These are phyloP conservation scores for Pseudomugil tenellus DNA, from an alignment of 2,797 vertebrate genomes.

Conservation along the genomic window DNA sequence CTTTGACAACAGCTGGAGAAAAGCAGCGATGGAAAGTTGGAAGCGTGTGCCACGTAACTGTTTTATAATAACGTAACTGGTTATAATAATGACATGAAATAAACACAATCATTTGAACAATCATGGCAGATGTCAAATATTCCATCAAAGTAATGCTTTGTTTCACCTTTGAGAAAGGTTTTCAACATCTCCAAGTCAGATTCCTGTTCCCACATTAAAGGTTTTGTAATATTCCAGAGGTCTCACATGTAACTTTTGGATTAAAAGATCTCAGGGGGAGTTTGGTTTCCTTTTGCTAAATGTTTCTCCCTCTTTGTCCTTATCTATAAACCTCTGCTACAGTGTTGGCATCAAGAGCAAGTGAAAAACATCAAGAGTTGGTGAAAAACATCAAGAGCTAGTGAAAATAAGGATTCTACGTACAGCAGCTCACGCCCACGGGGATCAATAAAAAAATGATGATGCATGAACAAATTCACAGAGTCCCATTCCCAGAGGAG, in stretches of 20 bases:
- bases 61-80: too few species aligned
- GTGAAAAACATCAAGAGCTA: conserved; percentile 19
- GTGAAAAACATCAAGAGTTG: too few species aligned
- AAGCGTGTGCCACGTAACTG: background rate
- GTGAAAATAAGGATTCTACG: conserved; percentile 25
- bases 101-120: too few species aligned
- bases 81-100: too few species aligned
- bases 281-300: background rate
- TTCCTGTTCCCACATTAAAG: background rate
- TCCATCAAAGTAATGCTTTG: background rate
- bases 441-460: conserved; percentile 51
- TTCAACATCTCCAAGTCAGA: too few species aligned
- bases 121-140: background rate
- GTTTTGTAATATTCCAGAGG: background rate
- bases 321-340: conserved; percentile 13
- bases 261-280: background rate
- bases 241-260: conserved; percentile 1
- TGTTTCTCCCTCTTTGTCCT: conserved; percentile 31
- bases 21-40: background rate
- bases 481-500: conserved; percentile 56
- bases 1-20: too few species aligned
- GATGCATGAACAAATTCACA: conserved; percentile 58
- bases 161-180: too few species aligned
- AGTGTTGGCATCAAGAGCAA: conserved; percentile 12
- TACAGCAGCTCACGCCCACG: conserved; percentile 37